Base-by-base conservation (phyloP, 2,113 vertebrate species). In the Strix uralensis region DNA sequence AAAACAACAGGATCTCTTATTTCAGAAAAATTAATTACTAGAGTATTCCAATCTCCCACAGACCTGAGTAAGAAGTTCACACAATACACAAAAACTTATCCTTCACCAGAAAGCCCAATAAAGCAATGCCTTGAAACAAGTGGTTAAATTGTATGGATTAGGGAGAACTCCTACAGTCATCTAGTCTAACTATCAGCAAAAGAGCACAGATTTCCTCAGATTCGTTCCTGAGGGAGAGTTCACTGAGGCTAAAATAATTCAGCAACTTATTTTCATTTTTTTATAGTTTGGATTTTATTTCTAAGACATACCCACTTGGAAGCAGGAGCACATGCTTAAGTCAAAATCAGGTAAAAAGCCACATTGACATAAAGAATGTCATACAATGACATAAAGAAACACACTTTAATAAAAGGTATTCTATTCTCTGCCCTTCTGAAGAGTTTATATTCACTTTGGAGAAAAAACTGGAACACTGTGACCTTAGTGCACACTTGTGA, bases 401-500 rank as follows among this genome's bases (percentile, higher is more conserved):
- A 52, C 4, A 21, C 7, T 52, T 38, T 7, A 72, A 57, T 21
- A 73, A 36, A 59, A 72, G 17, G 17, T 30, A 65, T 30, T 59
- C 51, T 7, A 0, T 61, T 54, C 14, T 55, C 47, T 44, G 40
- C 27, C 59, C 47, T 78, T 52, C 23, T 32, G 57, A 85, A 25
- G 1, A 8, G 22, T 40, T 79, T 79, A 29, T 26, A 25, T 23
- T 62, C 61, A 44, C 66, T 86, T 47, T 15, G 67, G 66, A 70
- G 80, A 86, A 54, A 94, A 81, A 96, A 89, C 30, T 67, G 86
- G 93, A 95, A 94, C 93, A 66, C 55, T 0, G 61, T 81, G 97
- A 97, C 96, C 96, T 96, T 85, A 20, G 81, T 46, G 82, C 81
- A 79, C 83, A 85, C 59, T 95, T 91, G 51, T 81, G 90, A 90